Evolutionary conservation across 2,797 vertebrate species (phyloP).

Genomic region (Melopsittacus undulatus): DNA sequence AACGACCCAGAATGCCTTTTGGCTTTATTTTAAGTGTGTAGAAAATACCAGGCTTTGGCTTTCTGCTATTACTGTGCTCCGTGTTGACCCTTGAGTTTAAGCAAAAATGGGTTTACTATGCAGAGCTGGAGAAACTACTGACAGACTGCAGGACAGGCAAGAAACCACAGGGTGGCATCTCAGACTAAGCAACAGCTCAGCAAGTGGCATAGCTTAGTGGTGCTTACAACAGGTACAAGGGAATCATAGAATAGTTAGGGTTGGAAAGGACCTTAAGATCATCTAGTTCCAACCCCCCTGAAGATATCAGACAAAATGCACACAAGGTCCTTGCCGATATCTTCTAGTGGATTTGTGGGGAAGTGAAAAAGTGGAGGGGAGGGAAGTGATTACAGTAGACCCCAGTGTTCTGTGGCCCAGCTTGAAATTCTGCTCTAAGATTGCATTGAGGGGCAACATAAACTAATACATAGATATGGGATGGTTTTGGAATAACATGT

Average conservation of each 20-base stretch:
- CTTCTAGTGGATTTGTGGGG: not conserved
- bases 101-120: fast-evolving
- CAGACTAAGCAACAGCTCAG: not conserved
- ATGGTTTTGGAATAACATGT: not conserved
- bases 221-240: not conserved
- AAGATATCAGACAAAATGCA: no score
- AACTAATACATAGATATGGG: not conserved
- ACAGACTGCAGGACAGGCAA: not conserved
- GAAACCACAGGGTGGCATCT: slow-evolving; percentile 26
- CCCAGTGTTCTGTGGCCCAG: not conserved
- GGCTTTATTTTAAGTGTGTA: not conserved
- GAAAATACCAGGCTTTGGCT: not conserved
- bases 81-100: not conserved
- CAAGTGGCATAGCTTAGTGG: not conserved
- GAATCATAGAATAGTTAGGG: no score
- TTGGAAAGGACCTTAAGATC: no score
- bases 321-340: not conserved
- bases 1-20: not conserved
- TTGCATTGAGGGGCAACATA: not conserved
- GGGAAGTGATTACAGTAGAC: not conserved
- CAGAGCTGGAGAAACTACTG: not conserved
- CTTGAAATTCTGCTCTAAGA: not conserved
- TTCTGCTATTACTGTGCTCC: not conserved
- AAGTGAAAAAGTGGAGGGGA: not conserved
- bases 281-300: no score